Conservation (phyloP, 2,113 vertebrate species). For the Climacteris rufus region DNA sequence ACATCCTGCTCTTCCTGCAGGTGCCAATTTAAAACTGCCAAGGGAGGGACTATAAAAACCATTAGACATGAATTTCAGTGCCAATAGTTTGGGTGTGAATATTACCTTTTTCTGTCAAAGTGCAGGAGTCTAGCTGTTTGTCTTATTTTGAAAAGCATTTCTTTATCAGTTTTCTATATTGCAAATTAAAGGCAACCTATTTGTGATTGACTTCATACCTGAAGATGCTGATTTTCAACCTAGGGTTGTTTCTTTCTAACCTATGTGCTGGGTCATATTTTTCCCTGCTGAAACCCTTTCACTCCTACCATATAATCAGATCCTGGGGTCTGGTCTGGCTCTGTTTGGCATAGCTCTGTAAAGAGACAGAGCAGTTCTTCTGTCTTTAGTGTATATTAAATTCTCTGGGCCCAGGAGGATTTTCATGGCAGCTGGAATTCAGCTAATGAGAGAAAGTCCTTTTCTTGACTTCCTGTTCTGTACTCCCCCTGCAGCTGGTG, state of each 20-base stretch:
- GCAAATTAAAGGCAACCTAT: not conserved
- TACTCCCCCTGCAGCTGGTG: not conserved
- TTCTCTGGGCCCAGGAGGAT: not conserved
- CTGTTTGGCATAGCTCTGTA: not conserved
- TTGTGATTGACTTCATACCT: not conserved
- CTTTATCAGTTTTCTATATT: not conserved
- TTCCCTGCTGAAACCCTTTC: not conserved
- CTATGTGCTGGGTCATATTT: not conserved
- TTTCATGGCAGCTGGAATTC: conserved; percentile 4
- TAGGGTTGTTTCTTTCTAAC: not conserved
- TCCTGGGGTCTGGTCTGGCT: not conserved
- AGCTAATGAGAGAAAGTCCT: not conserved
- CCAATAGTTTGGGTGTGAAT: not conserved
- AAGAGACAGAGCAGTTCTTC: not conserved
- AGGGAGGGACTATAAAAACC: not conserved
- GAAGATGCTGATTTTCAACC: not conserved
- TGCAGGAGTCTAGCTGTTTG: not conserved
- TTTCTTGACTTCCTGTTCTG: not conserved
- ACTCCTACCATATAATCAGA: not conserved
- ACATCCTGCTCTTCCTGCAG: not conserved
- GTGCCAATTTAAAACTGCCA: not conserved
- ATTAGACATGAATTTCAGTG: not conserved
- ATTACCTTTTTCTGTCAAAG: not conserved
- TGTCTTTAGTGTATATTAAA: not conserved
- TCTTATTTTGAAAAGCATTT: not conserved